phyloP scores from a whole-genome alignment of 1,140 invertebrate genomes.

The Trinorchestia longiramus region DNA sequence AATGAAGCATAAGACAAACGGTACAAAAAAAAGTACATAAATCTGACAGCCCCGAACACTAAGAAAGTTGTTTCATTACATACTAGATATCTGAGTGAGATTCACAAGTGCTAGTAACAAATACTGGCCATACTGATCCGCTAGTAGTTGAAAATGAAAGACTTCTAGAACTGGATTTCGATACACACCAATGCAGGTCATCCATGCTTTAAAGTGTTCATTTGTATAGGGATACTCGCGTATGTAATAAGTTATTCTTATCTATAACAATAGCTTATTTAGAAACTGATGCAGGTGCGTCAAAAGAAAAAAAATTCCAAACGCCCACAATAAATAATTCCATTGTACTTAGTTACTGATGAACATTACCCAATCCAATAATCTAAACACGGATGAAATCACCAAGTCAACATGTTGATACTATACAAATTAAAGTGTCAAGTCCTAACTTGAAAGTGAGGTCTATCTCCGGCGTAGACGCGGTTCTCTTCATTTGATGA shows the following conservation, averaged over 20 bases:
- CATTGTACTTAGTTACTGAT: not conserved
- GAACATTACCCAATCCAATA: not conserved
- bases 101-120: not conserved
- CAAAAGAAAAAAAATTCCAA: not conserved
- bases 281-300: not conserved
- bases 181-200: not conserved
- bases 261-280: not conserved
- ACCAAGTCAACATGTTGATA: not conserved
- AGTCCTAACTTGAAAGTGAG: not conserved
- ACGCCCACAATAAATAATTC: not conserved
- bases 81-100: not conserved
- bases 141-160: not conserved
- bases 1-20: not conserved
- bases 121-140: not conserved
- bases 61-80: not conserved
- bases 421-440: not conserved
- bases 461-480: not conserved
- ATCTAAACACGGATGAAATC: not conserved
- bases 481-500: not conserved
- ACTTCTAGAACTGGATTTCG: not conserved
- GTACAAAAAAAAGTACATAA: not conserved
- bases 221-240: not conserved
- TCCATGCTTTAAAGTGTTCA: not conserved
- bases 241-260: not conserved
- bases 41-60: not conserved